phyloP scores from a whole-genome alignment of 92 coral and sea anemone genomes.

The Plumapathes pennacea region DNA sequence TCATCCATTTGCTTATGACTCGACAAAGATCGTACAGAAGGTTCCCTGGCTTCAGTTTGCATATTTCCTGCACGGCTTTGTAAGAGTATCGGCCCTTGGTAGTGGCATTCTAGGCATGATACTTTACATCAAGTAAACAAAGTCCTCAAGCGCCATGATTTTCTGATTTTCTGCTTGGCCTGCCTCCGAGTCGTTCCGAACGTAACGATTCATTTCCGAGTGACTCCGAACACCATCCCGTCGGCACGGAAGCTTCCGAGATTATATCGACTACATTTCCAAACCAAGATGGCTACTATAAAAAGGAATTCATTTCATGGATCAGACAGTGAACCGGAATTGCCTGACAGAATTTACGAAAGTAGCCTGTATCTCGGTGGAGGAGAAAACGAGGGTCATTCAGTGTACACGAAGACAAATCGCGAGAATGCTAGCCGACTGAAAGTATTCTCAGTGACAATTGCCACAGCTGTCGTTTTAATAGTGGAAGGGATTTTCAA shows the following conservation, averaged over 20 bases:
- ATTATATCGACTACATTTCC: too few relatives aligned
- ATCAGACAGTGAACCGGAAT: too few relatives aligned
- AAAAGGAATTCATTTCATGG: too few relatives aligned
- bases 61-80: constrained; percentile 12
- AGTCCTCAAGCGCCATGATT: neutral
- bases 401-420: constrained; percentile 5
- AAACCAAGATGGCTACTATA: too few relatives aligned
- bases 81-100: too few relatives aligned
- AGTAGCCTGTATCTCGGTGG: too few relatives aligned
- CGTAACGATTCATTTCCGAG: too few relatives aligned
- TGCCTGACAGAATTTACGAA: too few relatives aligned
- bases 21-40: constrained; percentile 26
- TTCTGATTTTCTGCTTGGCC: constrained; percentile 18
- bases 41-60: constrained; percentile 45
- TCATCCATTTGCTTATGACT: constrained; percentile 16
- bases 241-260: too few relatives aligned
- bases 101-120: too few relatives aligned
- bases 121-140: constrained; percentile 1
- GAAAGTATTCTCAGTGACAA: constrained; percentile 9
- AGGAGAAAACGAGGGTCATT: constrained; percentile 17
- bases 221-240: too few relatives aligned
- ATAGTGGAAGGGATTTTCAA: constrained; percentile 16
- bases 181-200: constrained; percentile 27
- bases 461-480: neutral
- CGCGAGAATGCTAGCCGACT: constrained; percentile 1